phyloP scores from a whole-genome alignment of 2,888 invertebrate genomes.

The Phalera bucephala region DNA sequence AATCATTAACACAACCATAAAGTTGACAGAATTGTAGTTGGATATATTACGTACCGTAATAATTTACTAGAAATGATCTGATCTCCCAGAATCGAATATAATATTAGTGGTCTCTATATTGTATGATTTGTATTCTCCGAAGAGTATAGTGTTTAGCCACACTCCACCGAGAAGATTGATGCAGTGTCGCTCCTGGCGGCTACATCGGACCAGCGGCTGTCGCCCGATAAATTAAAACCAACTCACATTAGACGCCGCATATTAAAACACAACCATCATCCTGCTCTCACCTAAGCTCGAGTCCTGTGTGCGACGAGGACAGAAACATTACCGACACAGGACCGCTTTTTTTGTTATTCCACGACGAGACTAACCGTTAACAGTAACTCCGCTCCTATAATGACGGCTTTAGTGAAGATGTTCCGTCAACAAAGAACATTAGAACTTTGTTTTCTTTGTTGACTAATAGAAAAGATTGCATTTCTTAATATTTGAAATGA shows the following conservation, averaged over 20 bases:
- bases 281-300: slow-evolving; percentile 51
- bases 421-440: slow-evolving; percentile 35
- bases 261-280: slow-evolving; percentile 63
- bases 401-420: slow-evolving; percentile 55
- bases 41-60: no score
- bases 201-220: slow-evolving; percentile 70
- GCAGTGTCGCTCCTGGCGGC: slow-evolving; percentile 58
- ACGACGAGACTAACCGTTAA: slow-evolving; percentile 68
- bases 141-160: slow-evolving; percentile 46
- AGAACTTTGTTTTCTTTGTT: slow-evolving; percentile 32
- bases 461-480: slow-evolving; percentile 30
- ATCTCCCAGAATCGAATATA: no score
- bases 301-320: slow-evolving; percentile 61
- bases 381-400: slow-evolving; percentile 67
- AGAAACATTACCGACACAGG: slow-evolving; percentile 55
- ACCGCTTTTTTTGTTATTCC: slow-evolving; percentile 74
- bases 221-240: slow-evolving; percentile 78
- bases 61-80: no score
- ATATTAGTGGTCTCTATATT: slow-evolving; percentile 24
- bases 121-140: slow-evolving; percentile 51
- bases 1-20: no score
- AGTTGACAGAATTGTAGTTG: no score
- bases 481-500: slow-evolving; percentile 15
- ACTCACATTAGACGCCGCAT: slow-evolving; percentile 68
- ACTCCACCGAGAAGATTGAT: slow-evolving; percentile 68